A percentile compares a stretch with the other conserved stretches of the same genome.
These are phyloP conservation scores for Cryptoblepharus egeriae DNA, from an alignment of 2,797 vertebrate species.

Conservation along the genomic window DNA sequence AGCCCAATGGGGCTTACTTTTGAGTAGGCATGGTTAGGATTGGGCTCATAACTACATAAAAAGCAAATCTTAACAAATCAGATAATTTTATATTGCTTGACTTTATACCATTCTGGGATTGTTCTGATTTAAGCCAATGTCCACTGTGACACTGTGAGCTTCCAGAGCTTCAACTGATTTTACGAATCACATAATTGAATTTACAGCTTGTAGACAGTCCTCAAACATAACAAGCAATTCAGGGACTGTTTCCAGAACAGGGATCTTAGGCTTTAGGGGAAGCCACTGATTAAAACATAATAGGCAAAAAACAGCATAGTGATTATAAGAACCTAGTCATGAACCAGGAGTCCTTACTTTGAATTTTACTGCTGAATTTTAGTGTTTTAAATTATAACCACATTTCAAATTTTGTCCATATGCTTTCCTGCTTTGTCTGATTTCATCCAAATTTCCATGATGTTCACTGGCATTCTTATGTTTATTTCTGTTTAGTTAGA, in stretches of 20 bases:
- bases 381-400: background rate
- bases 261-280: no score
- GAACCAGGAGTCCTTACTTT: background rate
- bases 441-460: no score
- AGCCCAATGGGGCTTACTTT: no score
- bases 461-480: background rate
- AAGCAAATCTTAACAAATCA: background rate
- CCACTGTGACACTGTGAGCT: background rate
- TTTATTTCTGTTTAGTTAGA: background rate
- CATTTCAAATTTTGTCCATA: no score
- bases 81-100: background rate
- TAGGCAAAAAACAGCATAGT: background rate
- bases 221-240: background rate
- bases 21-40: no score
- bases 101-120: background rate
- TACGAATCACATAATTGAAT: background rate
- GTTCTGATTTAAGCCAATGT: background rate
- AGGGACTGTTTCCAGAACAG: no score
- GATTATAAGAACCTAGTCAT: no score
- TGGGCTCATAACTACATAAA: no score
- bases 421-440: no score
- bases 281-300: no score
- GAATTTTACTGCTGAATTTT: background rate
- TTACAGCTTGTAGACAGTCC: background rate
- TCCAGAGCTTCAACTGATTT: background rate